A percentile compares a stretch with the other conserved stretches of the same genome.
phyloP scores from a whole-genome alignment of 2,113 vertebrate genomes.

The Accipiter cooperii region DNA sequence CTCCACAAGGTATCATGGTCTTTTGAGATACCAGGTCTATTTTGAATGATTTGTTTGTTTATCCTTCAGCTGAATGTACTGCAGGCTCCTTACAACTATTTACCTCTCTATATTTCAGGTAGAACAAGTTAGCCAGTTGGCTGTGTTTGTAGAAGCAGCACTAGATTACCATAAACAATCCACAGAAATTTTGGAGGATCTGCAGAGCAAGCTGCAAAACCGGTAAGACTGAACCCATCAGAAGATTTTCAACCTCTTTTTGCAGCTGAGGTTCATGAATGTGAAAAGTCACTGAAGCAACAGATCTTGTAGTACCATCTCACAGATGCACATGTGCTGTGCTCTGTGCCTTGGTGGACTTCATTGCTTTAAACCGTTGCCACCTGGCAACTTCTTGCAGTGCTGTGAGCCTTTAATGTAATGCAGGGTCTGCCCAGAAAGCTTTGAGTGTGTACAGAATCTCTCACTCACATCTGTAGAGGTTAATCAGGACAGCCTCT shows the following conservation, averaged over 20 bases:
- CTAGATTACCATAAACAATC: conserved; percentile 87
- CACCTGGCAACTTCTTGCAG: conserved; percentile 1
- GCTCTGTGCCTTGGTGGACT: neutral
- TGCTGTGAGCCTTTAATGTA: neutral
- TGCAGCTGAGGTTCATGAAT: neutral
- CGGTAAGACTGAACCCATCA: conserved; percentile 67
- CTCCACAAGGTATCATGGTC: neutral
- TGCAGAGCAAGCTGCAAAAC: conserved; percentile 79
- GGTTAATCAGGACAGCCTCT: neutral
- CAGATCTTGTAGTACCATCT: neutral
- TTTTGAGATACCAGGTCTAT: conserved; percentile 5
- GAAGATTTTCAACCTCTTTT: neutral
- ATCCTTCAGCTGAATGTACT: neutral
- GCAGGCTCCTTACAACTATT: neutral
- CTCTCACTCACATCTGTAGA: neutral
- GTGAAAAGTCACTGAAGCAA: neutral
- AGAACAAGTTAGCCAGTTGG: conserved; percentile 90
- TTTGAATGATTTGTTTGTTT: conserved; percentile 6
- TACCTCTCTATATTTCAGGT: conserved; percentile 71
- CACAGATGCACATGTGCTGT: neutral
- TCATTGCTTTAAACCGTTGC: neutral
- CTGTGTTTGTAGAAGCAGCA: conserved; percentile 82
- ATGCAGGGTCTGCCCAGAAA: neutral
- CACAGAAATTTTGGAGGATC: conserved; percentile 83
- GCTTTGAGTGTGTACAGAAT: neutral